Conservation (phyloP, 2,113 vertebrate species). For the Pipa parva region DNA sequence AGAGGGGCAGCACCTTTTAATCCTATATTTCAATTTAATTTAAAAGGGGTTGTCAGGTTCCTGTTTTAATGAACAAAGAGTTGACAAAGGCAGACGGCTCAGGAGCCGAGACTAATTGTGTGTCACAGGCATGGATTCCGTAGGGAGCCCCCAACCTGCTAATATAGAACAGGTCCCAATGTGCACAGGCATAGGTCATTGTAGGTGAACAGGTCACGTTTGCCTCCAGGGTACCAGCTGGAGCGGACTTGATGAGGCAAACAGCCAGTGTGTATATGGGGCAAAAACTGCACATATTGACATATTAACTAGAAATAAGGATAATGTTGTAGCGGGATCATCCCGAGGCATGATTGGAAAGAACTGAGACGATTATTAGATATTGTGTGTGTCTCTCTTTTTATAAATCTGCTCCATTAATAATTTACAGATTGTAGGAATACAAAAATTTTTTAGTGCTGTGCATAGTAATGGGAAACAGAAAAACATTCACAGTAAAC, state of each 20-base stretch:
- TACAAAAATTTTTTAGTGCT: too few species aligned
- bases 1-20: conserved; percentile 35
- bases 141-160: conserved; percentile 29
- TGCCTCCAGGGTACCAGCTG: conserved; percentile 26
- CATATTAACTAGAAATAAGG: not conserved
- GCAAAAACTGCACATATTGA: conserved; percentile 5
- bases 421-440: too few species aligned
- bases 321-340: too few species aligned
- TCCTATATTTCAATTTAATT: conserved; percentile 38
- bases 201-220: conserved; percentile 36
- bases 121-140: not conserved
- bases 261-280: conserved; percentile 21
- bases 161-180: conserved; percentile 26
- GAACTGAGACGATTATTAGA: too few species aligned
- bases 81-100: conserved; percentile 41
- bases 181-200: conserved; percentile 20
- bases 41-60: conserved; percentile 31
- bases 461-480: too few species aligned
- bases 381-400: too few species aligned
- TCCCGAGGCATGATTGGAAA: too few species aligned
- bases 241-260: conserved; percentile 23
- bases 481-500: too few species aligned
- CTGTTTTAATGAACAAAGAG: conserved; percentile 37
- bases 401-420: too few species aligned
- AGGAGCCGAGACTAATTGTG: conserved; percentile 39